Evolutionary conservation across 2,888 invertebrate genomes (phyloP).

Genomic region (Synanthedon formicaeformis): DNA sequence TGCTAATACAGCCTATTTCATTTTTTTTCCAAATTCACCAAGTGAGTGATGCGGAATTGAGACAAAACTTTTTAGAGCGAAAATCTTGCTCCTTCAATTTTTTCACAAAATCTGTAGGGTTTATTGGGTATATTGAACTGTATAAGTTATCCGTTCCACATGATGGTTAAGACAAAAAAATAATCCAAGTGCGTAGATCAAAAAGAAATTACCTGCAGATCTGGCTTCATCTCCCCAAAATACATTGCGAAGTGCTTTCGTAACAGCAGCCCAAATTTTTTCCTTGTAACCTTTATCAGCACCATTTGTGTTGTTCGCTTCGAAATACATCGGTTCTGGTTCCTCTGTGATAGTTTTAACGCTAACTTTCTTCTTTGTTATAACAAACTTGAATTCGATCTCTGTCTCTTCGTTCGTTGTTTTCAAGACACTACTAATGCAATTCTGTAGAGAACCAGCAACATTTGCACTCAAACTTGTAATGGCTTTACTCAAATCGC

Average conservation of each 20-base stretch:
- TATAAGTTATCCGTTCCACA: too few relatives aligned
- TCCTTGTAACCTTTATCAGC: constrained; percentile 36
- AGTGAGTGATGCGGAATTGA: too few relatives aligned
- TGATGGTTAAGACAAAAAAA: too few relatives aligned
- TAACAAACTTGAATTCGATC: constrained; percentile 61
- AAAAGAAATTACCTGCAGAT: too few relatives aligned
- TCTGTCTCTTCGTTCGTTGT: constrained; percentile 55
- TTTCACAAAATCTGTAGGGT: too few relatives aligned
- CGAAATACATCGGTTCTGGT: constrained; percentile 14
- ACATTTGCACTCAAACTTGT: constrained; percentile 44
- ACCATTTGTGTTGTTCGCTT: constrained; percentile 24
- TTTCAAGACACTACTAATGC: constrained; percentile 41
- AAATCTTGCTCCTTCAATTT: too few relatives aligned
- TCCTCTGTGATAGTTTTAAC: constrained; percentile 38
- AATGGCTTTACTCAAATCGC: constrained; percentile 34
- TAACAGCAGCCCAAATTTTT: constrained; percentile 58
- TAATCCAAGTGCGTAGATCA: too few relatives aligned
- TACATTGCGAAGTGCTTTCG: constrained; percentile 54
- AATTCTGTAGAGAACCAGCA: constrained; percentile 50
- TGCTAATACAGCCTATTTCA: too few relatives aligned
- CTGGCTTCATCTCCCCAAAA: constrained; percentile 46
- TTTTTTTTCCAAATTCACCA: too few relatives aligned
- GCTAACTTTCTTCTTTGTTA: constrained; percentile 53
- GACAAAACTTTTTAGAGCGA: too few relatives aligned
- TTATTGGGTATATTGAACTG: too few relatives aligned